Evolutionary conservation across 2,113 vertebrate genomes (phyloP).

Genomic region (Rhinolophus sinicus): DNA sequence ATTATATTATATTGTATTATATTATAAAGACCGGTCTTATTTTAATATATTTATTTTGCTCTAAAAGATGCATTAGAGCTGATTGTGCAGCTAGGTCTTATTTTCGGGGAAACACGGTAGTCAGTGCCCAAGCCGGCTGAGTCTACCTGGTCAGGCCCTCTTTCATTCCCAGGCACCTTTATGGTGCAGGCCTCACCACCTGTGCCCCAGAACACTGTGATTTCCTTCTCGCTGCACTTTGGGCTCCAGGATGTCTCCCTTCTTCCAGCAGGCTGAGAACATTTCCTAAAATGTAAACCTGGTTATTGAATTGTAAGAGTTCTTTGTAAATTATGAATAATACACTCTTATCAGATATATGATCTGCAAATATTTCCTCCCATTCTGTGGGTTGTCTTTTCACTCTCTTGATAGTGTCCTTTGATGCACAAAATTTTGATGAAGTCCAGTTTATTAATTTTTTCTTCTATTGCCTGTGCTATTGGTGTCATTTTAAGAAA

Average conservation of each 20-base stretch:
- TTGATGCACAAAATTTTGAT: background rate
- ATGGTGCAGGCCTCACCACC: background rate
- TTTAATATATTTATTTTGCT: too few relatives aligned
- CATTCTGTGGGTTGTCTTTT: background rate
- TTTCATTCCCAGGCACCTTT: background rate
- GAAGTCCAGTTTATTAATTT: background rate
- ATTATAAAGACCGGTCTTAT: too few relatives aligned
- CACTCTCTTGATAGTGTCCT: background rate
- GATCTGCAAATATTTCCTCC: background rate
- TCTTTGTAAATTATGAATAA: background rate
- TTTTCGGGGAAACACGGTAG: too few relatives aligned
- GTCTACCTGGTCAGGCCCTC: too few relatives aligned
- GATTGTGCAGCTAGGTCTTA: too few relatives aligned
- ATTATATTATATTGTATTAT: too few relatives aligned
- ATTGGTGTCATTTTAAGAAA: slow-evolving; percentile 5
- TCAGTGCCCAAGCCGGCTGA: background rate
- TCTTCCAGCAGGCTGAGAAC: background rate
- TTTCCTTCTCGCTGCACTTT: background rate
- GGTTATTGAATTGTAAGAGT: background rate
- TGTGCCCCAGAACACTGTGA: background rate
- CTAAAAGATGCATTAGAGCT: too few relatives aligned
- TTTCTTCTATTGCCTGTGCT: background rate
- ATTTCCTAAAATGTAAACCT: background rate
- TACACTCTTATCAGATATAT: background rate
- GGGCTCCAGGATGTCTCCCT: background rate